A percentile compares a stretch with the other conserved stretches of the same genome.
Evolutionary conservation across 2,888 invertebrate species (phyloP).

Genomic region (Phalangium opilio): DNA sequence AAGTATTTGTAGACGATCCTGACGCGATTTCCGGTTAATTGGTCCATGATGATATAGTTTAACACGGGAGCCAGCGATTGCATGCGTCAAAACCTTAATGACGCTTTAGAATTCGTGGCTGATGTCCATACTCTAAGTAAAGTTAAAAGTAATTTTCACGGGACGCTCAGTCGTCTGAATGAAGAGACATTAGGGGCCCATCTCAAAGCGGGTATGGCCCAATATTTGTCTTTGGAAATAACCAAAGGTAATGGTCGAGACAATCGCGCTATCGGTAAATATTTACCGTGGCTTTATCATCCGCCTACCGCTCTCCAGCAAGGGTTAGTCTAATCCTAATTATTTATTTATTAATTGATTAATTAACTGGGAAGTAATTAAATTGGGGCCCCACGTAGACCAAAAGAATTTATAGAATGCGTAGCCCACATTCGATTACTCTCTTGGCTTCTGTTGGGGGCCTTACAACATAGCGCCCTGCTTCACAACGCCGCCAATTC

Average conservation of each 20-base stretch:
- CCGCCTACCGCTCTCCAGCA: slow-evolving; percentile 63
- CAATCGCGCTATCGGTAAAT: slow-evolving; percentile 58
- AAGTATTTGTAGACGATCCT: slow-evolving; percentile 6
- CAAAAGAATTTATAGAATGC: slow-evolving; percentile 87
- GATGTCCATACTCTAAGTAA: slow-evolving; percentile 93
- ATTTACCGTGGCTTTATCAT: slow-evolving; percentile 79
- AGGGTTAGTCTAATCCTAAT: slow-evolving; percentile 41
- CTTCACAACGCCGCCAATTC: slow-evolving; percentile 27
- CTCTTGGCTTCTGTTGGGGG: slow-evolving; percentile 90
- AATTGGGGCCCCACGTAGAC: no score
- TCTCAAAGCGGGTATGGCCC: slow-evolving; percentile 83
- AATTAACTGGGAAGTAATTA: no score
- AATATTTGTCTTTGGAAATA: slow-evolving; percentile 71
- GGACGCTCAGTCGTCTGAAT: slow-evolving; percentile 46
- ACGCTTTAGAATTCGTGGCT: slow-evolving; percentile 83
- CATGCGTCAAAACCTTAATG: slow-evolving; percentile 75
- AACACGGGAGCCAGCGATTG: slow-evolving; percentile 82
- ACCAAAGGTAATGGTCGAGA: slow-evolving; percentile 64
- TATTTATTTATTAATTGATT: not conserved
- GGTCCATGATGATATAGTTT: no score
- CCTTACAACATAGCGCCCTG: slow-evolving; percentile 71
- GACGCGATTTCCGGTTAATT: no score
- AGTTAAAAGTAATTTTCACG: slow-evolving; percentile 60
- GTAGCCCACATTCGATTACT: slow-evolving; percentile 82
- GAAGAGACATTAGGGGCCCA: slow-evolving; percentile 94